Base-by-base conservation (phyloP, 1,140 invertebrate genomes). In the Sitodiplosis mosellana region DNA sequence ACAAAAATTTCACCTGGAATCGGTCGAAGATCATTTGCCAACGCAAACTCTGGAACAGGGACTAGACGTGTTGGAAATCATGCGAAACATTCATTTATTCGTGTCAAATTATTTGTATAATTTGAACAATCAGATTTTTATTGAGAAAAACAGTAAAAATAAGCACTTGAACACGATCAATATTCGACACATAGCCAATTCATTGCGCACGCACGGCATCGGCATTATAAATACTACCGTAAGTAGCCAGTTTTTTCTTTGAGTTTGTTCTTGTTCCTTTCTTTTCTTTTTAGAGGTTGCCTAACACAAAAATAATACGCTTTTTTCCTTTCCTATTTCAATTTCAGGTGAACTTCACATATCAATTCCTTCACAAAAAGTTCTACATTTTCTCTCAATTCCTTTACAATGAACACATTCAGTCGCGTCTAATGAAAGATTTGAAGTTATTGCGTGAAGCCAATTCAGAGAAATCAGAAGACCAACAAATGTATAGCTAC, bases 361-460 rank as follows among this genome's bases (percentile, higher is more conserved):
- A 97, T 68, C 91, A 95, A 66, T 97, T 95, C 68, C 69, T 99
- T 40, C 76, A 85, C 49, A 82, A 92, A 49, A 96, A 98, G 65
- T 86, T 99, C 55, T 83, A 84, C 53, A 82, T 83, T 3, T 95
- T 99, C 62, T 98, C 93, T 2, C 92, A 97, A 65, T 99, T 98
- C 65, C 76, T 99, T 54, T 98, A 85, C 63, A 93, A 99, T 66
- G 95, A 99, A 67, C 91, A 95, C 55, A 96, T 99, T 45, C 97
- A 97, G 65, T 96, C 92, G 0, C 74, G 88, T 47, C 67, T 99
- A 0, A 76, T 91, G 46, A 92, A 92, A 67, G 93, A 98, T 65
- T 73, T 89, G 50, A 77, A 82, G 48, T 81, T 69, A 56, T 77
- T 78, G 52, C 73, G 76, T 54, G 78, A 82, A 53, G 71, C 68